A percentile compares a stretch with the other conserved stretches of the same genome.
Conservation (phyloP, 2,113 vertebrate genomes). For the Panthera uncia region DNA sequence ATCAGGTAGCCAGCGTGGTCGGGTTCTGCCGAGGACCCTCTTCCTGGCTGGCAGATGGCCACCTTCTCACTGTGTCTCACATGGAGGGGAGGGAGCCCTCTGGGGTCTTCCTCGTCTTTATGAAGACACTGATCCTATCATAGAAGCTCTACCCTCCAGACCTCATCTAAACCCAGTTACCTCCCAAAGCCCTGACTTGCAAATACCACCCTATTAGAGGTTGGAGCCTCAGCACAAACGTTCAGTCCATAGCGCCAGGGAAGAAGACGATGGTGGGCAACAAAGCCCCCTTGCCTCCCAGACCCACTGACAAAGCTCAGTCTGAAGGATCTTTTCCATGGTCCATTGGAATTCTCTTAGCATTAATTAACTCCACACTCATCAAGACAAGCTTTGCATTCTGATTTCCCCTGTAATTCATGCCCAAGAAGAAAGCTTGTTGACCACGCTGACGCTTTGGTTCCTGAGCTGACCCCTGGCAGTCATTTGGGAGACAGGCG, state of each 20-base stretch:
- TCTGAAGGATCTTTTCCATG: background rate
- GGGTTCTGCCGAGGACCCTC: background rate
- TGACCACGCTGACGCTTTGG: fast-evolving
- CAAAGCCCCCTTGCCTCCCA: background rate
- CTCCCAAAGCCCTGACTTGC: background rate
- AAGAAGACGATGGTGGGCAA: background rate
- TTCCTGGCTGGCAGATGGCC: background rate
- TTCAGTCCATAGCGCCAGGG: background rate
- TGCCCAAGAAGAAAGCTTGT: background rate
- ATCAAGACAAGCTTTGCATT: background rate
- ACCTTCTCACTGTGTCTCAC: background rate
- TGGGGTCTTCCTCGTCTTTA: background rate
- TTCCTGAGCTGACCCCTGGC: background rate
- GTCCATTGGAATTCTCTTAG: background rate
- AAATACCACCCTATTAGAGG: no score
- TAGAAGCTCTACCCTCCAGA: background rate
- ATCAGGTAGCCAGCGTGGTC: background rate
- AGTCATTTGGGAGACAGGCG: background rate
- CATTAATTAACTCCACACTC: background rate
- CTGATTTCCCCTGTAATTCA: background rate
- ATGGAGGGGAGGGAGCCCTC: background rate
- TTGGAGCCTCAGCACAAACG: background rate
- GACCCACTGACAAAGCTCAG: background rate
- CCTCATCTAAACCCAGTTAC: background rate
- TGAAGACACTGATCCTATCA: background rate